Conservation (phyloP, 2,797 vertebrate species). For the Labeo calbasu region DNA sequence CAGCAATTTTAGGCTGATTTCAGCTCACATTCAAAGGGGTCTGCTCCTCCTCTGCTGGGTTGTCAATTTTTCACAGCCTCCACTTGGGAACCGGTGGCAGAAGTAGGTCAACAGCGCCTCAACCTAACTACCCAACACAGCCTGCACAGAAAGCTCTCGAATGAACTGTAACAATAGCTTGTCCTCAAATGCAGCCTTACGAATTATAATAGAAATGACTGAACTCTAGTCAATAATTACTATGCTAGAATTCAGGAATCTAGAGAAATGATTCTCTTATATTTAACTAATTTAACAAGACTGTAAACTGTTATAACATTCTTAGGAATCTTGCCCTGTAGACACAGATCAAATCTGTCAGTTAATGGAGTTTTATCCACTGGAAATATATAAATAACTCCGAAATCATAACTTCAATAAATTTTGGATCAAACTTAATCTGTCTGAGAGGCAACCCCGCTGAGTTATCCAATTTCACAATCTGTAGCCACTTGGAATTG, state of each 20-base stretch:
- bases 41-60: not conserved
- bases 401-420: not conserved
- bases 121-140: slow-evolving; percentile 4
- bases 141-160: not conserved
- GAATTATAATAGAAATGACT: not conserved
- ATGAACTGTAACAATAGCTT: slow-evolving; percentile 25
- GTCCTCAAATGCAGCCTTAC: not conserved
- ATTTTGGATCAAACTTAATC: slow-evolving; percentile 8
- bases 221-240: too few species aligned
- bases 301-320: not conserved
- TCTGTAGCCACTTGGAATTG: not conserved
- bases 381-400: slow-evolving; percentile 2
- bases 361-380: not conserved
- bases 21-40: slow-evolving; percentile 14
- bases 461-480: slow-evolving; percentile 7
- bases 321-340: not conserved
- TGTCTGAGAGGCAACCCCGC: not conserved
- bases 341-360: not conserved
- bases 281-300: not conserved
- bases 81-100: slow-evolving; percentile 6
- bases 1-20: not conserved
- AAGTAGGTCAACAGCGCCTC: slow-evolving; percentile 34
- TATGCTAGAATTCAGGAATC: not conserved
- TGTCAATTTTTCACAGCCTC: slow-evolving; percentile 34
- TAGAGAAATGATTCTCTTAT: not conserved